A percentile compares a stretch with the other conserved stretches of the same genome.
Conservation (phyloP, 2,888 invertebrate genomes). For the Endomychus coccineus region DNA sequence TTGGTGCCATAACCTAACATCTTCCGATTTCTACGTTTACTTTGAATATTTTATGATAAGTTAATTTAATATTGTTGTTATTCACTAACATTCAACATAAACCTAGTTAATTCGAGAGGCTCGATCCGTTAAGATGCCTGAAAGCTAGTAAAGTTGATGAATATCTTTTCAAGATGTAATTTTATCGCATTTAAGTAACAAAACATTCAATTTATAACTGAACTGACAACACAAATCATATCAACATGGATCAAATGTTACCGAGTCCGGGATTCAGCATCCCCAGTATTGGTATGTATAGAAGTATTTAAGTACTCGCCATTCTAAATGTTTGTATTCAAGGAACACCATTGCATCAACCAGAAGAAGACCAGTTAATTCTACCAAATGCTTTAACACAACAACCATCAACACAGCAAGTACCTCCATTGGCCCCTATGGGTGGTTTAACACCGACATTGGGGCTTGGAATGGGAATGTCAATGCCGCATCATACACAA, state of each 20-base stretch:
- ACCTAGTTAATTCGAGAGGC: too few relatives aligned
- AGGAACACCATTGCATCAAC: conserved; percentile 80
- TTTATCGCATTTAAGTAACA: too few relatives aligned
- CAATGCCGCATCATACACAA: conserved; percentile 65
- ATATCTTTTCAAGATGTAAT: too few relatives aligned
- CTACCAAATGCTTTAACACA: conserved; percentile 76
- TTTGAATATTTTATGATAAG: too few relatives aligned
- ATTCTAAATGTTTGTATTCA: conserved; percentile 2
- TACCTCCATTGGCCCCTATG: conserved; percentile 53
- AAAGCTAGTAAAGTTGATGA: too few relatives aligned
- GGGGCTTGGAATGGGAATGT: conserved; percentile 54
- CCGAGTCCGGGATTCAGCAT: conserved; percentile 84
- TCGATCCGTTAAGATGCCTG: too few relatives aligned
- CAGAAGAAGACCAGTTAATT: conserved; percentile 86
- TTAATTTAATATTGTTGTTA: too few relatives aligned
- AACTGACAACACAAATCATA: conserved; percentile 1
- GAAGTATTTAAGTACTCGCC: conserved; percentile 4
- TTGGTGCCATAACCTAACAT: too few relatives aligned
- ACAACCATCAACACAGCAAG: conserved; percentile 54
- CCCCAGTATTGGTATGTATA: conserved; percentile 64
- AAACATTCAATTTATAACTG: too few relatives aligned
- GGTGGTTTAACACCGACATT: conserved; percentile 50
- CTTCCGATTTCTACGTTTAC: too few relatives aligned
- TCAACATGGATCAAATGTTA: conserved; percentile 81
- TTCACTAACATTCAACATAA: too few relatives aligned